Evolutionary conservation across 2,113 vertebrate genomes (phyloP).

Genomic region (Notothenia coriiceps): DNA sequence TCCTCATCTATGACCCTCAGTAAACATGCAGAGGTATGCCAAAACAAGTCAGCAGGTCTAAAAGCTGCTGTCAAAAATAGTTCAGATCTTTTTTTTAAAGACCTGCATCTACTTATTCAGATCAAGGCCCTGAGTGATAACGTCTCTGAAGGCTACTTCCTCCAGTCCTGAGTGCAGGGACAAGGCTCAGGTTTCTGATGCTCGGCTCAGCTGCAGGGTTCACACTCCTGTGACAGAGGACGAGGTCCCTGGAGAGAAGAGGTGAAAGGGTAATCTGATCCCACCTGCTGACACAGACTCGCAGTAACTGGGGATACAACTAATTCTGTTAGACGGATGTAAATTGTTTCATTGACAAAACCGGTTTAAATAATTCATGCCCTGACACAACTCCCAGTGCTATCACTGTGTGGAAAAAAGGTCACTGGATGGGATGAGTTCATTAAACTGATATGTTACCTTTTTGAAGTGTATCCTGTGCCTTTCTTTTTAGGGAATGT

Average conservation of each 20-base stretch:
- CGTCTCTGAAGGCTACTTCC: slow-evolving; percentile 17
- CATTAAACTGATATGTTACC: not conserved
- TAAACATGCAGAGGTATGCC: slow-evolving; percentile 25
- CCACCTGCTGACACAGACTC: slow-evolving; percentile 62
- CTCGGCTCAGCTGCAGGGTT: slow-evolving; percentile 54
- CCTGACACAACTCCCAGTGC: slow-evolving; percentile 44
- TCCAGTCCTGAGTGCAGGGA: slow-evolving; percentile 8
- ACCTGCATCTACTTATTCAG: slow-evolving; percentile 12
- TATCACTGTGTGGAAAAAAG: slow-evolving; percentile 53
- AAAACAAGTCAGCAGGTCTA: slow-evolving; percentile 15
- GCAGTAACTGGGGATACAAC: slow-evolving; percentile 36
- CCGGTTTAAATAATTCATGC: slow-evolving; percentile 74
- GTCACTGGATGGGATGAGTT: not conserved
- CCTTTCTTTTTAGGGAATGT: not conserved
- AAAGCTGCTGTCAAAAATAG: slow-evolving; percentile 2
- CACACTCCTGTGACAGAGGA: slow-evolving; percentile 37
- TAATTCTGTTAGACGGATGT: slow-evolving; percentile 66
- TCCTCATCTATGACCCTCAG: not conserved
- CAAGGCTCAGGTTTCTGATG: slow-evolving; percentile 54
- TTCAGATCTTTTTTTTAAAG: not conserved
- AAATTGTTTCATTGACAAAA: slow-evolving; percentile 67
- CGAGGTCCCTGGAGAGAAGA: slow-evolving; percentile 50
- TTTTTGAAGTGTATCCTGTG: not conserved
- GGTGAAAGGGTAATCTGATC: slow-evolving; percentile 75
- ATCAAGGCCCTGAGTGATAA: not conserved